Evolutionary conservation across 1,140 invertebrate species (phyloP).

Genomic region (Agrilus planipennis): DNA sequence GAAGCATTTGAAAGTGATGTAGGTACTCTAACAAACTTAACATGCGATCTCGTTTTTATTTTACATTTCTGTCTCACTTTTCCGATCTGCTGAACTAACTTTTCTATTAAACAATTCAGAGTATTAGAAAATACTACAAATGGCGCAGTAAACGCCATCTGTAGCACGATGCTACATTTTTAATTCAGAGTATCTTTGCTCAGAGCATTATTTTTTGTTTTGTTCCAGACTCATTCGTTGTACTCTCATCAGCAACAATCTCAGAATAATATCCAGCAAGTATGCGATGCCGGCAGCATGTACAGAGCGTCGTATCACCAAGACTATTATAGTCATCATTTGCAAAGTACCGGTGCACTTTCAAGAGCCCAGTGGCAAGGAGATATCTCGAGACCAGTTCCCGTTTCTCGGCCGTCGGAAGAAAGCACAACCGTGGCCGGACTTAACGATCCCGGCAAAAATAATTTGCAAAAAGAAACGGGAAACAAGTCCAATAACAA

Average conservation of each 20-base stretch:
- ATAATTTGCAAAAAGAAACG: constrained; percentile 36
- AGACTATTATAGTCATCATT: constrained; percentile 25
- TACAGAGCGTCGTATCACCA: constrained; percentile 26
- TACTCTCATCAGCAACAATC: constrained; percentile 18
- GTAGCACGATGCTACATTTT: too few relatives aligned
- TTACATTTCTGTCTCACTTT: too few relatives aligned
- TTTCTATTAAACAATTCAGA: too few relatives aligned
- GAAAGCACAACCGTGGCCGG: constrained; percentile 35
- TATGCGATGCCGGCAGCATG: constrained; percentile 13
- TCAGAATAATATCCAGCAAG: constrained; percentile 15
- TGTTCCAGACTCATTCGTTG: constrained; percentile 26
- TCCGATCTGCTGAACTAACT: too few relatives aligned
- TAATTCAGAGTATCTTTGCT: too few relatives aligned
- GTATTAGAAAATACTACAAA: too few relatives aligned
- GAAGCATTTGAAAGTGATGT: too few relatives aligned
- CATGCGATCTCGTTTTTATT: too few relatives aligned
- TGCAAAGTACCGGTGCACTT: constrained; percentile 24
- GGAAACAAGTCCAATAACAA: constrained; percentile 44
- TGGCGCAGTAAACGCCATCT: too few relatives aligned
- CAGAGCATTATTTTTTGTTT: constrained; percentile 8
- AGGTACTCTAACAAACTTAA: too few relatives aligned
- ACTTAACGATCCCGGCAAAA: constrained; percentile 40
- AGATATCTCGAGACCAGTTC: constrained; percentile 11
- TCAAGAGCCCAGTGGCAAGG: constrained; percentile 23
- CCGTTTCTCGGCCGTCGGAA: constrained; percentile 14